Percentiles rank a stretch among this genome's conserved stretches.
phyloP scores from a whole-genome alignment of 37 sponge, comb jelly and placozoan genomes.

The Haliclona indistincta region DNA sequence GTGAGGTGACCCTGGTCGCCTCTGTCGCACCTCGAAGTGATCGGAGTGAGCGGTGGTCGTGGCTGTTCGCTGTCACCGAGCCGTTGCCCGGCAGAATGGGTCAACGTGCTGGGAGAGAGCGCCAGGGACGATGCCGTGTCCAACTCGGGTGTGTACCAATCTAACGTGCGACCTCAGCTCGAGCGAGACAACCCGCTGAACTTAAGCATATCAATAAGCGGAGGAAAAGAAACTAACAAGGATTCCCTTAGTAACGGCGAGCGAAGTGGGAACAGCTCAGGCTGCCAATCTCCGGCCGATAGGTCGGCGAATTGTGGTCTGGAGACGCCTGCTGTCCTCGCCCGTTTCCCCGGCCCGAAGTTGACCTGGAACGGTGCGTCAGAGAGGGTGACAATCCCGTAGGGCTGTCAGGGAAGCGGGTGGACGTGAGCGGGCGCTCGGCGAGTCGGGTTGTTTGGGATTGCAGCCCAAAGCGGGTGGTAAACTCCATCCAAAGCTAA shows the following conservation, averaged over 20 bases:
- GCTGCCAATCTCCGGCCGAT: conserved; percentile 68
- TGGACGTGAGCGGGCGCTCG: conserved; percentile 32
- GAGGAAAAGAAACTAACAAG: conserved; percentile 92
- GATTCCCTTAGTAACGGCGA: conserved; percentile 92
- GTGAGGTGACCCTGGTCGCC: not conserved
- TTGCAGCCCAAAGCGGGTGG: conserved; percentile 86
- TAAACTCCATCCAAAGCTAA: conserved; percentile 77
- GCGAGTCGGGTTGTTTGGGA: conserved; percentile 88
- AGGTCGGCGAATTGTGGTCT: conserved; percentile 59
- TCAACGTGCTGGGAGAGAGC: not conserved
- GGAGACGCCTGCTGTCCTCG: conserved; percentile 13
- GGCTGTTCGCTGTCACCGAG: not conserved
- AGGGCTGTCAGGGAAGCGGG: not conserved
- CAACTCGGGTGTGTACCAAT: not conserved
- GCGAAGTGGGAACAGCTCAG: conserved; percentile 89
- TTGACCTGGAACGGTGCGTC: conserved; percentile 71
- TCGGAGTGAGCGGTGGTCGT: not conserved
- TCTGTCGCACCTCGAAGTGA: not conserved
- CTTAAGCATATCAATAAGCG: conserved; percentile 94
- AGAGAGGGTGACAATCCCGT: conserved; percentile 87
- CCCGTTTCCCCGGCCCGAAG: conserved; percentile 6
- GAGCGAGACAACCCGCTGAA: conserved; percentile 88
- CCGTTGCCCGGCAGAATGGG: not conserved
- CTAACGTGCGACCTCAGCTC: conserved; percentile 51
- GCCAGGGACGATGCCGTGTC: not conserved